Evolutionary conservation across 2,113 vertebrate species (phyloP).

Genomic region (Lonchura striata): DNA sequence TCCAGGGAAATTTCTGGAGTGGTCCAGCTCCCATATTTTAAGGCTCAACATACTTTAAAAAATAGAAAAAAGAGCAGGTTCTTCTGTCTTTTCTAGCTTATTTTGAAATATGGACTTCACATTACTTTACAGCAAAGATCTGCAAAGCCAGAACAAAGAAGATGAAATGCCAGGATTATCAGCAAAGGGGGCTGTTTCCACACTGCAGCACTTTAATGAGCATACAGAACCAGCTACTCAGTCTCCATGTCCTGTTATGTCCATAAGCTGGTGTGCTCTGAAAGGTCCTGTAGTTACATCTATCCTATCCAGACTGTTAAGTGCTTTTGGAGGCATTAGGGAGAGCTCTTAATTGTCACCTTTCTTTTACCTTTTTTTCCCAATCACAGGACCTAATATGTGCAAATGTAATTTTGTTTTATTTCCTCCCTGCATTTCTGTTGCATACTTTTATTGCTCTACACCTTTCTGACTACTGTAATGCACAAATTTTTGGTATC

Average conservation of each 20-base stretch:
- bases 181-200: neutral
- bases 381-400: neutral
- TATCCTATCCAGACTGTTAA: neutral
- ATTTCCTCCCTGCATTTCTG: neutral
- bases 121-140: neutral
- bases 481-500: neutral
- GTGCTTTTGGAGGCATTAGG: neutral
- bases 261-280: neutral
- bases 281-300: neutral
- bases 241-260: neutral
- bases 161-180: neutral
- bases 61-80: neutral
- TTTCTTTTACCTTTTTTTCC: neutral
- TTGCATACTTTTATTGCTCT: neutral
- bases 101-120: neutral
- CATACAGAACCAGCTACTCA: neutral
- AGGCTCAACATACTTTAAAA: neutral
- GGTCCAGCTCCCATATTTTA: neutral
- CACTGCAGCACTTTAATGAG: neutral
- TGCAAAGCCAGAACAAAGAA: neutral
- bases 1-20: neutral
- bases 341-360: neutral
- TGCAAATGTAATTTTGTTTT: neutral
- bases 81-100: neutral
- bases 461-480: neutral